Evolutionary conservation across 2,888 invertebrate genomes (phyloP), one percentile per base, ranked within the genome.

Genomic region (Girardia tigrina): DNA sequence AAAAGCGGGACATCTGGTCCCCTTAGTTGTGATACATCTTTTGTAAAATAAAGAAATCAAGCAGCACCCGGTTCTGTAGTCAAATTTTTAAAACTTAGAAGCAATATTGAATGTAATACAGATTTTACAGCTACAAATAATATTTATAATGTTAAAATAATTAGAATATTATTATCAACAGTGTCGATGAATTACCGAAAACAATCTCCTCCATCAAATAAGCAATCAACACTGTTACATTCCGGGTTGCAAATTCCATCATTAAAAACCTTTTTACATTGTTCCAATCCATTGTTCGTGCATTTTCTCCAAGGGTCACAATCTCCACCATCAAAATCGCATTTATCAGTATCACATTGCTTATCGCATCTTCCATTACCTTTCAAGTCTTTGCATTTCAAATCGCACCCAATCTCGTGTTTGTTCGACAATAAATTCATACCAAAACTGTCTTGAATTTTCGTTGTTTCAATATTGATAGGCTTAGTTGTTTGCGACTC

Each of bases 211-310:
- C 56, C 56, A 56, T 56, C 56, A 56, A 56, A 56, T 16, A 56
- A 23, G 56, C 56, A 56, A 56, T 56, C 56, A 56, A 56, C 56
- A 56, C n/a, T 56, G 56, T 56, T 56, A 56, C 56, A 56, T 56
- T 56, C 56, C n/a, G 56, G 56, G 23, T 56, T 56, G n/a, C 56
- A 56, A 56, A 56, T 56, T 56, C 56, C 56, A 56, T 56, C n/a
- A 56, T 56, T 56, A 16, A 56, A 56, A 56, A 56, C n/a, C 2
- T n/a, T n/a, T 56, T 16, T 4, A 16, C 56, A 56, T 6, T 56
- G 8, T n/a, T 56, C n/a, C 4, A 56, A 56, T 6, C n/a, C 56
- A 56, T 6, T 2, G 8, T 23, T 23, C n/a, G n/a, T 12, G 23
- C 56, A 56, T n/a, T 56, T 56, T 56, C 56, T 4, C 56, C 56